phyloP scores from a whole-genome alignment of 2,888 invertebrate genomes.

The Corythucha ciliata region DNA sequence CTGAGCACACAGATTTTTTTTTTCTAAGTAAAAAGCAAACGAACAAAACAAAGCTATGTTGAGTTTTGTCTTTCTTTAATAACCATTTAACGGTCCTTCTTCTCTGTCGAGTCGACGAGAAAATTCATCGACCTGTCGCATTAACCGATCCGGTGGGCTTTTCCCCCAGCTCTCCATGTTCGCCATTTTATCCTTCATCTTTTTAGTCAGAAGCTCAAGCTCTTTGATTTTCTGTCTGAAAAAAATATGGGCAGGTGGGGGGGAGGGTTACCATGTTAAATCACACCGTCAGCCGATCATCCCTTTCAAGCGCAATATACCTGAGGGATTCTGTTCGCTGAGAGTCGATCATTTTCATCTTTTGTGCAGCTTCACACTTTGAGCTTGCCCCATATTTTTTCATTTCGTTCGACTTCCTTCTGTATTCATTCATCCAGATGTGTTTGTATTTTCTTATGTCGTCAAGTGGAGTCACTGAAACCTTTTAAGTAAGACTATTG shows the following conservation, averaged over 20 bases:
- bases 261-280: too few species aligned
- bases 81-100: too few species aligned
- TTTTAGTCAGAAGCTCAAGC: slow-evolving; percentile 17
- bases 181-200: slow-evolving; percentile 17
- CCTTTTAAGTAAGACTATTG: too few species aligned
- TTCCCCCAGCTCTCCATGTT: slow-evolving; percentile 13
- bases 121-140: slow-evolving; percentile 18
- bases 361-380: slow-evolving; percentile 13
- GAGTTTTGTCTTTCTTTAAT: too few species aligned
- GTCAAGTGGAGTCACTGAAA: slow-evolving; percentile 16
- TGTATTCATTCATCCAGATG: slow-evolving; percentile 18
- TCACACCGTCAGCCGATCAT: too few species aligned
- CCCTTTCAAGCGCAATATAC: too few species aligned
- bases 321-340: slow-evolving; percentile 18
- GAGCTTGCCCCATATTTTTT: too few species aligned
- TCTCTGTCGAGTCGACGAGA: too few species aligned
- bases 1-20: too few species aligned
- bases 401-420: slow-evolving; percentile 13
- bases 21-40: too few species aligned
- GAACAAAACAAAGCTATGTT: too few species aligned
- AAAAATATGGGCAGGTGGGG: too few species aligned
- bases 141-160: slow-evolving; percentile 15
- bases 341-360: slow-evolving; percentile 13
- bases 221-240: slow-evolving; percentile 22
- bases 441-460: slow-evolving; percentile 19